Evolutionary conservation across 2,888 invertebrate genomes (phyloP), one percentile per base, ranked within the genome.

Genomic region (Cacoxenus indagator): DNA sequence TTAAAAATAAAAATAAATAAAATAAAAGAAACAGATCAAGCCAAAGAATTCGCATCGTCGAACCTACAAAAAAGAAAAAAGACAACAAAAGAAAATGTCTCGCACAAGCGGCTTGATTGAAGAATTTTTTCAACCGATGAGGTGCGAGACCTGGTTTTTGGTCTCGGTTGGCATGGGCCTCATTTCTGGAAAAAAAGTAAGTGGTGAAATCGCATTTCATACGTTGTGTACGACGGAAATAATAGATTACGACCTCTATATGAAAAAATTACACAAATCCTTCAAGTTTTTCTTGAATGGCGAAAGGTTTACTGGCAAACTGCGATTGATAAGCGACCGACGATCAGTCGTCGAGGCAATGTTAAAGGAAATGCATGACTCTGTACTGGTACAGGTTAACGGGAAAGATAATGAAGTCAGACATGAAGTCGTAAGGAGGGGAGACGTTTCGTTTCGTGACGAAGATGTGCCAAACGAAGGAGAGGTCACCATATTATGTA

Each of bases 61-160:
- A n/a, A n/a, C n/a, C n/a, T n/a, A n/a, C n/a, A n/a, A n/a, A n/a
- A n/a, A n/a, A n/a, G n/a, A n/a, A n/a, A n/a, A n/a, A n/a, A n/a
- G n/a, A n/a, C n/a, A n/a, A n/a, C n/a, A n/a, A n/a, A n/a, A n/a
- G n/a, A n/a, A n/a, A n/a, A n/a, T n/a, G n/a, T n/a, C n/a, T 79
- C 79, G 76, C 73, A 78, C 76, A 67, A 83, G 82, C 69, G 70
- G 73, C 67, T 78, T 82, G 37, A 37, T 5, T 2, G 14, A 14
- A 2, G 37, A 37, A 37, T 26, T 43, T 1, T 55, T 24, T 17
- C 65, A 64, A 1, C 45, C 65, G 11, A 67, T 70, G n/a, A 80
- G 81, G 6, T 78, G 84, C 14, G 68, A 86, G 31, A 84, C 85
- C 1, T 85, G 85, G 86, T 79, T 85, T 48, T 70, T 86, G 3